A percentile compares a stretch with the other conserved stretches of the same genome.
phyloP scores from a whole-genome alignment of 1,140 invertebrate species.

The Rhynchophorus ferrugineus region DNA sequence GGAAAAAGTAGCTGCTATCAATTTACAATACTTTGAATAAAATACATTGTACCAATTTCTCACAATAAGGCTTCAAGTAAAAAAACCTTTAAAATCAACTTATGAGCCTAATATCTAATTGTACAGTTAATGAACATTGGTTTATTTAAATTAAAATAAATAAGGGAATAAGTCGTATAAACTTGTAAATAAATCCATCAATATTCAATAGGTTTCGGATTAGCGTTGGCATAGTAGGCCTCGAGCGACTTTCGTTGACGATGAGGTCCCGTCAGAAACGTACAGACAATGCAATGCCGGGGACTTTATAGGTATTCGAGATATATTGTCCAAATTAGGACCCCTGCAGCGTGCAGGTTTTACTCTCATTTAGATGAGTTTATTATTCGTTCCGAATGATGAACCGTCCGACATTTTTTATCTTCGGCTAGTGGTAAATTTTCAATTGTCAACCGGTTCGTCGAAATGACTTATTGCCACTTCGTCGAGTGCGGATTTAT shows the following conservation, averaged over 20 bases:
- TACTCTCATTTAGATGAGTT: conserved; percentile 32
- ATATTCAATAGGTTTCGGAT: no score
- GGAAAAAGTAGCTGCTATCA: no score
- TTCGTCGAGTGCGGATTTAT: neutral
- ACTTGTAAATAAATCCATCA: no score
- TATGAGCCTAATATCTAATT: no score
- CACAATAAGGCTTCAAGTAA: no score
- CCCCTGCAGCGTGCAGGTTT: conserved; percentile 29
- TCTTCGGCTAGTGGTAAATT: conserved; percentile 8
- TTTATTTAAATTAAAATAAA: no score
- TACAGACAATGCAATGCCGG: conserved; percentile 27
- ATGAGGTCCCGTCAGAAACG: conserved; percentile 12
- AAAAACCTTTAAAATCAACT: no score
- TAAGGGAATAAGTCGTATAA: no score
- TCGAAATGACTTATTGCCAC: conserved; percentile 8
- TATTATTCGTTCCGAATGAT: conserved; percentile 23
- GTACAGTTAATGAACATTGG: no score
- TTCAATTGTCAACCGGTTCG: conserved; percentile 11
- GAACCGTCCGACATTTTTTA: conserved; percentile 4
- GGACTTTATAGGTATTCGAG: conserved; percentile 34
- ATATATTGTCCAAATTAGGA: conserved; percentile 30
- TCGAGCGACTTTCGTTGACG: conserved; percentile 3
- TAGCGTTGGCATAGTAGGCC: conserved; percentile 15
- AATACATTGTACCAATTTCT: no score
- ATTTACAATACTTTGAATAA: no score